Percentiles rank a stretch among this genome's conserved stretches.
phyloP scores from a whole-genome alignment of 2,113 vertebrate species.

The Actinemys pallida region DNA sequence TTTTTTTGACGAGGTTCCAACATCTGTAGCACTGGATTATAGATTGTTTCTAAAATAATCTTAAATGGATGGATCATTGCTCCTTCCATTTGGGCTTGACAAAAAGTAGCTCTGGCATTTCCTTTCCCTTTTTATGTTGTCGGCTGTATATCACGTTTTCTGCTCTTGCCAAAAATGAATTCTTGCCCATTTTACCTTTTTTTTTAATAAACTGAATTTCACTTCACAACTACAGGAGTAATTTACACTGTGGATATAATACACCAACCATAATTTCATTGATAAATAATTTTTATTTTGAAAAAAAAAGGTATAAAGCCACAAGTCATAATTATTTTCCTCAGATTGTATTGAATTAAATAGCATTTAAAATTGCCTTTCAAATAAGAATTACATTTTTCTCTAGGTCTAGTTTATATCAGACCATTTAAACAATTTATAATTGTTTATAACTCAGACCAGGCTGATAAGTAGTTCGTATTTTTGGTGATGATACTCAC shows the following conservation, averaged over 20 bases:
- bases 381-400: background rate
- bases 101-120: slow-evolving; percentile 72
- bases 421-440: background rate
- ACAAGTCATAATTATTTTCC: slow-evolving; percentile 53
- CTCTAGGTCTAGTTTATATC: background rate
- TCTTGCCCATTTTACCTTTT: slow-evolving; percentile 56
- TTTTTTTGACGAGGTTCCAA: slow-evolving; percentile 60
- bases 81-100: slow-evolving; percentile 66
- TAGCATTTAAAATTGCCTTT: slow-evolving; percentile 29
- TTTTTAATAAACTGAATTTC: slow-evolving; percentile 62
- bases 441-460: background rate
- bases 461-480: background rate
- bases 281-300: slow-evolving; percentile 32
- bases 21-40: slow-evolving; percentile 63
- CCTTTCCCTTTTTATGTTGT: slow-evolving; percentile 62
- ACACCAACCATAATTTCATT: slow-evolving; percentile 10
- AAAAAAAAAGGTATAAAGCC: slow-evolving; percentile 10
- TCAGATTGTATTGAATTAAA: slow-evolving; percentile 23
- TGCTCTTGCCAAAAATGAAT: slow-evolving; percentile 63
- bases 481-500: background rate
- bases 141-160: slow-evolving; percentile 57
- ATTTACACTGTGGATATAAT: background rate
- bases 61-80: slow-evolving; percentile 75
- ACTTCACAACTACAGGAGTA: slow-evolving; percentile 34
- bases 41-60: slow-evolving; percentile 75